Conservation (phyloP, 2,888 invertebrate species). For the Rutpela maculata region DNA sequence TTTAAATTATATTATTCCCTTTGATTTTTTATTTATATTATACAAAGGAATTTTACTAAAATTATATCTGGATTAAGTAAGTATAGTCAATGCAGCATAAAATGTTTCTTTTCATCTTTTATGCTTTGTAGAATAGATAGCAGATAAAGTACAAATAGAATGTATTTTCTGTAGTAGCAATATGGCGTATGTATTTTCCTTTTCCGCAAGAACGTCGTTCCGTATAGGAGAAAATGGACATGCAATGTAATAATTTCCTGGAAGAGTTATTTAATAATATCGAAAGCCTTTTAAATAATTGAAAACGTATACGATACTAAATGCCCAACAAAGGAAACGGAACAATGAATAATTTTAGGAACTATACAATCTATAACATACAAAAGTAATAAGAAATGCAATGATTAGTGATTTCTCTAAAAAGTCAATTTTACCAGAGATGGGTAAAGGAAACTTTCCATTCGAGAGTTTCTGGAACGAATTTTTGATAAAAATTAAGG, state of each 20-base stretch:
- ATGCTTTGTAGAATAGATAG: slow-evolving; percentile 11
- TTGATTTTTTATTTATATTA: slow-evolving; percentile 4
- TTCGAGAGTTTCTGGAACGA: too few species aligned
- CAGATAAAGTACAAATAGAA: slow-evolving; percentile 1
- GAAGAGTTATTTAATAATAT: not conserved
- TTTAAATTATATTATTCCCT: slow-evolving; percentile 20
- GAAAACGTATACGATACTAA: too few species aligned
- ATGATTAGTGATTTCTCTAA: too few species aligned
- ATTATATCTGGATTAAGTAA: slow-evolving; percentile 7
- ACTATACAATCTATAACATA: too few species aligned
- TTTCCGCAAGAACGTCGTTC: not conserved
- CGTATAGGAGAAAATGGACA: not conserved
- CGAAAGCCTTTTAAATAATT: too few species aligned
- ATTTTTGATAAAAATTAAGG: too few species aligned
- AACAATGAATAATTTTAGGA: too few species aligned
- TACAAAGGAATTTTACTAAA: slow-evolving; percentile 22
- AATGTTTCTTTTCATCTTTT: slow-evolving; percentile 22
- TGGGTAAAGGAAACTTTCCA: too few species aligned
- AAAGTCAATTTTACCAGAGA: too few species aligned
- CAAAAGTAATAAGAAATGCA: too few species aligned
- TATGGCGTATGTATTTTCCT: not conserved
- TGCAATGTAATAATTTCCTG: not conserved
- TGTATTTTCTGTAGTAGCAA: slow-evolving; percentile 11
- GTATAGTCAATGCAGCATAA: slow-evolving; percentile 12
- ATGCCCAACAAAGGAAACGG: too few species aligned